phyloP scores from a whole-genome alignment of 2,797 vertebrate species.

The Prunella strophiata region DNA sequence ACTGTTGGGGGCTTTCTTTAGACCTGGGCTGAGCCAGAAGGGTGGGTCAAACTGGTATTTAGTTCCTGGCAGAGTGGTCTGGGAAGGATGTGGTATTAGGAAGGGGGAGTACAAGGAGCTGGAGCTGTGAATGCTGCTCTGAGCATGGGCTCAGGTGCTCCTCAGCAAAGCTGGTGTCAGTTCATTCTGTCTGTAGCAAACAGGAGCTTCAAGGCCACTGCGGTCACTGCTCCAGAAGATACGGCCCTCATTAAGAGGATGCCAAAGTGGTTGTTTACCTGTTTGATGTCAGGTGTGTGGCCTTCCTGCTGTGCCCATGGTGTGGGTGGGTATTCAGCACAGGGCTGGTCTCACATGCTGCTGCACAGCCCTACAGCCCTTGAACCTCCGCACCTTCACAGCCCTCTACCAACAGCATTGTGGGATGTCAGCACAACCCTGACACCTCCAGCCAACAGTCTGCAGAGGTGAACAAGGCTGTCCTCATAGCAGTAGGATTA shows the following conservation, averaged over 20 bases:
- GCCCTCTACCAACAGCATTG: background rate
- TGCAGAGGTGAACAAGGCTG: background rate
- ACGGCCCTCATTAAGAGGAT: background rate
- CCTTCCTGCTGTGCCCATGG: background rate
- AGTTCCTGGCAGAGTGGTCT: background rate
- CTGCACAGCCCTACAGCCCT: background rate
- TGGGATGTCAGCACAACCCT: background rate
- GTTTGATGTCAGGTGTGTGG: background rate
- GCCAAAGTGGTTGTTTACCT: background rate
- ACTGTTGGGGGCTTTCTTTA: background rate
- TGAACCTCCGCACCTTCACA: background rate
- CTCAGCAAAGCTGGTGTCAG: background rate
- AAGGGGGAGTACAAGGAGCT: background rate
- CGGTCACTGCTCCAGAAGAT: background rate
- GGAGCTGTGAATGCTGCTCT: background rate
- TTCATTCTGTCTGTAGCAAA: rapidly evolving
- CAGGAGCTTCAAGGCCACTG: background rate
- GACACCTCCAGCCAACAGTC: background rate
- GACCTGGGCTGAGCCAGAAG: background rate
- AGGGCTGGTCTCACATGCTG: background rate
- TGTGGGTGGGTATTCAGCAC: background rate
- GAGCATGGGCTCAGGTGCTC: background rate
- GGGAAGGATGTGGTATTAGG: background rate
- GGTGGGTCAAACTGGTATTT: background rate
- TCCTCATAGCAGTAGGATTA: background rate